Percentiles rank a stretch among this genome's conserved stretches.
phyloP scores from a whole-genome alignment of 23 tunicate species.

The Pegea sp. region DNA sequence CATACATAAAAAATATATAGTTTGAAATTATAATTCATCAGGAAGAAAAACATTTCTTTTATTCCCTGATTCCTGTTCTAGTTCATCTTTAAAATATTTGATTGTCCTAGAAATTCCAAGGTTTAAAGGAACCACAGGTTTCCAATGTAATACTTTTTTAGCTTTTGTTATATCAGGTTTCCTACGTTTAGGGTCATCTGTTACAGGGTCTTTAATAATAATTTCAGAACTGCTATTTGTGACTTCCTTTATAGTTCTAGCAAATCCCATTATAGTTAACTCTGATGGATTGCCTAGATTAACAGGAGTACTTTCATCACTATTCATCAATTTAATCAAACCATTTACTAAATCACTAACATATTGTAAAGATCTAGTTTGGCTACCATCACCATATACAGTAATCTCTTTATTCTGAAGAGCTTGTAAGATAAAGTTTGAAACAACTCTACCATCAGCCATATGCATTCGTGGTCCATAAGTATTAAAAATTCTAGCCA shows the following conservation, averaged over 20 bases:
- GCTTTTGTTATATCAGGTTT: conserved; percentile 94
- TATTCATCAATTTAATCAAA: conserved; percentile 62
- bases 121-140: conserved; percentile 41
- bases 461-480: conserved; percentile 96
- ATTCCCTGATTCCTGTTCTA: conserved; percentile 48
- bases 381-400: conserved; percentile 64
- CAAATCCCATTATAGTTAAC: conserved; percentile 65
- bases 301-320: conserved; percentile 43
- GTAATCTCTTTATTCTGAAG: conserved; percentile 57
- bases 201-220: conserved; percentile 37
- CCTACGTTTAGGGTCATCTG: conserved; percentile 75
- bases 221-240: conserved; percentile 45
- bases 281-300: conserved; percentile 85
- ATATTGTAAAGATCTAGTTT: conserved; percentile 82
- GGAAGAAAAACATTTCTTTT: conserved; percentile 61
- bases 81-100: conserved; percentile 59
- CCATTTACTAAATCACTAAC: conserved; percentile 85
- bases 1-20: no score
- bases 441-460: conserved; percentile 95
- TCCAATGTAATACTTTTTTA: conserved; percentile 25
- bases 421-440: conserved; percentile 81
- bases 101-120: conserved; percentile 53
- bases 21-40: conserved; percentile 41
- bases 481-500: conserved; percentile 84
- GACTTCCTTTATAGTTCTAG: conserved; percentile 18